These are phyloP conservation scores for Pyrgilauda ruficollis DNA, from an alignment of 2,113 vertebrate species.

Conservation along the genomic window DNA sequence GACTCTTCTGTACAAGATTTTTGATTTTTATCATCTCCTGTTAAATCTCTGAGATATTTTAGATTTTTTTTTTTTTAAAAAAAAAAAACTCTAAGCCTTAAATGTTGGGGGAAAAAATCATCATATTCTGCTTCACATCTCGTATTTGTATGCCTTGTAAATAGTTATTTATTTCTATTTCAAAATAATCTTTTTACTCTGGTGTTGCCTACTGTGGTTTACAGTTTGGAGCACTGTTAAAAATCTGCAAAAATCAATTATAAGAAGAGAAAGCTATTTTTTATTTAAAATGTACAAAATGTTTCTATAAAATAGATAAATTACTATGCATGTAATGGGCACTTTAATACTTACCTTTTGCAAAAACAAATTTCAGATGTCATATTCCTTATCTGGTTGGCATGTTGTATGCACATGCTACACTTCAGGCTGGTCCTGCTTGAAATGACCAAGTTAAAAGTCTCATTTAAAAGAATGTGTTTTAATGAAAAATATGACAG, in stretches of 20 bases:
- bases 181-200: background rate
- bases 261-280: background rate
- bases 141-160: background rate
- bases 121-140: background rate
- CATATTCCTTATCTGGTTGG: background rate
- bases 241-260: background rate
- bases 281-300: background rate
- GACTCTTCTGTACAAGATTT: background rate
- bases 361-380: conserved; percentile 21
- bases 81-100: background rate
- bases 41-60: background rate
- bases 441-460: conserved; percentile 53
- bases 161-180: background rate
- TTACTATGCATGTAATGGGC: background rate
- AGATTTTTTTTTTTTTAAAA: background rate
- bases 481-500: conserved; percentile 71
- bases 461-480: conserved; percentile 60
- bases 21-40: background rate
- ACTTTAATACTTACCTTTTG: background rate
- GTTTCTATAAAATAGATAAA: background rate
- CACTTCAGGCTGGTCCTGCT: conserved; percentile 1
- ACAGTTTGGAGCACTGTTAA: background rate
- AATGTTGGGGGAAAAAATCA: background rate
- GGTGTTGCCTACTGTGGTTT: background rate
- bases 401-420: background rate